Evolutionary conservation across 1,140 invertebrate species (phyloP).

Genomic region (Formica selysi): DNA sequence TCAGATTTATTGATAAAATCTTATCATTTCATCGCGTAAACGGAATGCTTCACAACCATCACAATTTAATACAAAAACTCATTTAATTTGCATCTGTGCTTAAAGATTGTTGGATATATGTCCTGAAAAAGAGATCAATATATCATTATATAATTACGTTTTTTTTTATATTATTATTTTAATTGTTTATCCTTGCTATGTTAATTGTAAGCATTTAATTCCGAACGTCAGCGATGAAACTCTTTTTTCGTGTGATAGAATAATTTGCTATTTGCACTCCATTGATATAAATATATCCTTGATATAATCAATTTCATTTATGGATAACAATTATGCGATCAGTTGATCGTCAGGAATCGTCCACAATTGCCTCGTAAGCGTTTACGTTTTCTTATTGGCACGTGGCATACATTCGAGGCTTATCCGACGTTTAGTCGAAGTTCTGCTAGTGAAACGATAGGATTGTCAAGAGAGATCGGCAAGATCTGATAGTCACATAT

Average conservation of each 20-base stretch:
- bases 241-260: not conserved
- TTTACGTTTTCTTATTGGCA: slow-evolving; percentile 14
- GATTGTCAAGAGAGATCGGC: slow-evolving; percentile 14
- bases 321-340: not conserved
- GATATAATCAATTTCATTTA: not conserved
- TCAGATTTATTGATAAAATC: not conserved
- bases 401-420: not conserved
- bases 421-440: slow-evolving; percentile 29
- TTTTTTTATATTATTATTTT: not conserved
- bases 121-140: not conserved
- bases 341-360: not conserved
- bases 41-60: not conserved
- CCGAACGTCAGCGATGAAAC: not conserved
- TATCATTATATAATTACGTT: not conserved
- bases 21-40: not conserved
- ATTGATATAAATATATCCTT: not conserved
- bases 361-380: slow-evolving; percentile 15
- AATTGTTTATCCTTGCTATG: not conserved
- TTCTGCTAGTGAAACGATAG: slow-evolving; percentile 2
- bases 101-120: not conserved
- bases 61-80: not conserved
- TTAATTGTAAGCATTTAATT: not conserved
- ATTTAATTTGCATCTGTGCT: not conserved
- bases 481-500: not conserved
- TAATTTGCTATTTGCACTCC: not conserved